Percentiles rank a stretch among this genome's conserved stretches.
Evolutionary conservation across 2,113 vertebrate species (phyloP).

Genomic region (Lutjanus erythropterus): DNA sequence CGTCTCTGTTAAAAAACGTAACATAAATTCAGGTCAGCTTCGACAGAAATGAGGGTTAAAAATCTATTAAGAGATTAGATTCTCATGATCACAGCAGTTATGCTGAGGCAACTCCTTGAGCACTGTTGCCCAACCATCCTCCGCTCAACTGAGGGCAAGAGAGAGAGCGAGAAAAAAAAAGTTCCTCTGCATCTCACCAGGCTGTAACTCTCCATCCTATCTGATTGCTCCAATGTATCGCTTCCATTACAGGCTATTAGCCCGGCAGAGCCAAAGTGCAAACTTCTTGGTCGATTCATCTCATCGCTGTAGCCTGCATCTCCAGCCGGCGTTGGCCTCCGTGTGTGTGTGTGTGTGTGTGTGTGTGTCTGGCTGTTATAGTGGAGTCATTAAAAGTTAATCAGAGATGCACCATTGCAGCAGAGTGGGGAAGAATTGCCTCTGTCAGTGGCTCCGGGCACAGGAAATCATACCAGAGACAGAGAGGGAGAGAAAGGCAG

Average conservation of each 20-base stretch:
- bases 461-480: slow-evolving; percentile 78
- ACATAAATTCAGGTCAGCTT: slow-evolving; percentile 4
- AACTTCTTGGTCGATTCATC: slow-evolving; percentile 62
- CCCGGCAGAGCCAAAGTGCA: slow-evolving; percentile 43
- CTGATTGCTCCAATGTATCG: slow-evolving; percentile 33
- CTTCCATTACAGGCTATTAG: slow-evolving; percentile 57
- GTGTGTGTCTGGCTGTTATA: slow-evolving; percentile 60
- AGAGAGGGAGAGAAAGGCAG: slow-evolving; percentile 35
- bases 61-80: slow-evolving; percentile 18
- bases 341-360: slow-evolving; percentile 33
- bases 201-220: slow-evolving; percentile 20
- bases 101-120: slow-evolving; percentile 30
- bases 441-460: slow-evolving; percentile 80
- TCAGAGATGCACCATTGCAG: slow-evolving; percentile 78
- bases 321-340: slow-evolving; percentile 44
- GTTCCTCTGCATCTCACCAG: slow-evolving; percentile 11
- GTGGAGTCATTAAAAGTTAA: slow-evolving; percentile 82
- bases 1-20: background rate
- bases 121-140: slow-evolving; percentile 28
- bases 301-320: slow-evolving; percentile 54
- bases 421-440: slow-evolving; percentile 74
- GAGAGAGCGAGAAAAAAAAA: slow-evolving; percentile 6
- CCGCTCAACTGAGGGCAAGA: slow-evolving; percentile 3
- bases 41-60: background rate
- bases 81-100: slow-evolving; percentile 11